Evolutionary conservation across 1,140 invertebrate species (phyloP).

Genomic region (Neodiprion pinetum): DNA sequence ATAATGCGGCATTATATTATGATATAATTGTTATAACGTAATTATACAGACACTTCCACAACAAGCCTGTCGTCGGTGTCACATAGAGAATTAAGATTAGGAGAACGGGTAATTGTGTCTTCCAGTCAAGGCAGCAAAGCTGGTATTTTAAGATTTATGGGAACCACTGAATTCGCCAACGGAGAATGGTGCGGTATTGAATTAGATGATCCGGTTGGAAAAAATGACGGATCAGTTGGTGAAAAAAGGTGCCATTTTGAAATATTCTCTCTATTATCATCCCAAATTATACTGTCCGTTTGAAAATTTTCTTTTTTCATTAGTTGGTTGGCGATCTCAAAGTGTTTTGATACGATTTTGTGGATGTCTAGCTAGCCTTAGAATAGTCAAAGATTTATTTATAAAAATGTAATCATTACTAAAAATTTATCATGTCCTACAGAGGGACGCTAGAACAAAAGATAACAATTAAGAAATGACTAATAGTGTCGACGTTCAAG

Average conservation of each 20-base stretch:
- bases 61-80: conserved; percentile 64
- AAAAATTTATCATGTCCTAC: too few relatives aligned
- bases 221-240: conserved; percentile 94
- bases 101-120: conserved; percentile 91
- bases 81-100: conserved; percentile 74
- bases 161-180: conserved; percentile 85
- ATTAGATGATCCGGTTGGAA: conserved; percentile 90
- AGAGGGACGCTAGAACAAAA: too few relatives aligned
- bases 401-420: too few relatives aligned
- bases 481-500: too few relatives aligned
- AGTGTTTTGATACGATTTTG: too few relatives aligned
- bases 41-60: conserved; percentile 68
- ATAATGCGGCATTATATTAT: neutral
- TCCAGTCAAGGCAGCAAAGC: conserved; percentile 87
- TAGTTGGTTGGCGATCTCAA: neutral
- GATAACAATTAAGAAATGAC: neutral
- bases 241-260: conserved; percentile 71
- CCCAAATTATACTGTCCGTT: neutral
- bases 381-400: too few relatives aligned
- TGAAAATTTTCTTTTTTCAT: neutral
- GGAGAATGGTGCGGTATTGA: conserved; percentile 96
- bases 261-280: neutral
- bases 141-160: conserved; percentile 85
- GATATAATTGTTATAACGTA: conserved; percentile 32
- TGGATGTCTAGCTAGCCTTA: too few relatives aligned